Base-by-base conservation (phyloP, 2,888 invertebrate species). In the Onthophagus sagittarius region DNA sequence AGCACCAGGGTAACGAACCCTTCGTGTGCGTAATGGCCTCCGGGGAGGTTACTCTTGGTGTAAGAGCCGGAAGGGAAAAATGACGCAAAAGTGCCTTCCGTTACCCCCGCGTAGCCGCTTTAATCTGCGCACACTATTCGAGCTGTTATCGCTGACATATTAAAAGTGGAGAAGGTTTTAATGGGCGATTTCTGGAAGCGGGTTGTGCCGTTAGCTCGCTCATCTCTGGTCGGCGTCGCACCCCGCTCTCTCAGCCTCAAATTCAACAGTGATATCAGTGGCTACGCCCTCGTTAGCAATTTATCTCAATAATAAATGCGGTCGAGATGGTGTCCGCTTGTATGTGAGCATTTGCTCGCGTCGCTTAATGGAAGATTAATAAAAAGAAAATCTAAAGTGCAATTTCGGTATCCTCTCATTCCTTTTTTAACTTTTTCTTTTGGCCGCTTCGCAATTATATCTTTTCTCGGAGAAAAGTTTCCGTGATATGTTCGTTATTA, bases 281-380 rank as follows among this genome's bases (percentile, higher is more conserved):
- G 11, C 39, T 53, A 53, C 39, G 13, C 67, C 15, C 67, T 67
- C 67, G 67, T 67, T 67, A 67, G 67, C 67, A 23, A 31, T 67
- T 67, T 67, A 67, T 67, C 67, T 67, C 67, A 67, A 67, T 67
- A 67, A 67, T 67, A 67, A 67, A 67, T 23, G 67, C 67, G 32
- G 23, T 11, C 67, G 23, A 67, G 67, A 67, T 5, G 32, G n/a
- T 67, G n/a, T 23, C 67, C 31, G 67, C 23, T 15, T 67, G 67
- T 67, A 23, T 53, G 39, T 53, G 39, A 9, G 39, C 39, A 53
- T 53, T 53, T 53, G 39, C 39, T 11, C 39, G 39, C 39, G 39
- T 53, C 39, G 39, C 39, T 53, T 53, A 53, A 53, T 53, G 39
- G 39, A 53, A 4, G 39, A 53, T 53, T 53, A 53, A 53, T 53